Base-by-base conservation (phyloP, 2,888 invertebrate species). In the Conus canariensis region DNA sequence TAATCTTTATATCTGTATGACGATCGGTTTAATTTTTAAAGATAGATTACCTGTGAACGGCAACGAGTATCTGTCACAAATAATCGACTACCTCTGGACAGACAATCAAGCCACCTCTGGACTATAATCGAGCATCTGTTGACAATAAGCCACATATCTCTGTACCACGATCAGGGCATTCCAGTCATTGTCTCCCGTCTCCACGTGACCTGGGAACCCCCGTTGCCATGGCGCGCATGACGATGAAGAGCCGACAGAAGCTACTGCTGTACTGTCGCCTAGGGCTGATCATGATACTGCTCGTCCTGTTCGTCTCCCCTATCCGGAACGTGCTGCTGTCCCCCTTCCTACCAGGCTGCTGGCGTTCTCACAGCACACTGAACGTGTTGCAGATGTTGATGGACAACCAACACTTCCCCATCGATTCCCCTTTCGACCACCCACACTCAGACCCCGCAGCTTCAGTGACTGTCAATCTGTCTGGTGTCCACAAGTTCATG, bases 401-500 rank as follows among this genome's bases (percentile, higher is more conserved):
- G 25, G 89, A 89, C 89, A 89, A 85, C 59, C 89, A 89, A 22
- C 85, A 89, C 85, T 89, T 89, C 59, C 74, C 89, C 70, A 67
- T 89, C 70, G 30, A 70, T 16, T n/a, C 70, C 56, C 85, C 74
- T 22, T 64, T 83, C 85, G 7, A n/a, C 2, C 83, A 80, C 70
- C 64, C 59, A 0, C 19, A 0, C 5, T 19, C 19, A 5, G 59
- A 16, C 7, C 16, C 30, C 25, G 14, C 1, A 10, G 16, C 14
- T 4, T 25, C 88, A 9, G 14, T 85, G 14, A 67, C 19, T 7
- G 67, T 89, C 59, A 83, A 89, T 77, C 58, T 89, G 59, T 56
- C 85, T 6, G 89, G 85, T 58, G 70, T 89, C 14, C 22, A 16
- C 58, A 85, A 85, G 59, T 89, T 74, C 74, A 19, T 67, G 74